A percentile compares a stretch with the other conserved stretches of the same genome.
Evolutionary conservation across 2,797 vertebrate species (phyloP).

Genomic region (Anabas testudineus): DNA sequence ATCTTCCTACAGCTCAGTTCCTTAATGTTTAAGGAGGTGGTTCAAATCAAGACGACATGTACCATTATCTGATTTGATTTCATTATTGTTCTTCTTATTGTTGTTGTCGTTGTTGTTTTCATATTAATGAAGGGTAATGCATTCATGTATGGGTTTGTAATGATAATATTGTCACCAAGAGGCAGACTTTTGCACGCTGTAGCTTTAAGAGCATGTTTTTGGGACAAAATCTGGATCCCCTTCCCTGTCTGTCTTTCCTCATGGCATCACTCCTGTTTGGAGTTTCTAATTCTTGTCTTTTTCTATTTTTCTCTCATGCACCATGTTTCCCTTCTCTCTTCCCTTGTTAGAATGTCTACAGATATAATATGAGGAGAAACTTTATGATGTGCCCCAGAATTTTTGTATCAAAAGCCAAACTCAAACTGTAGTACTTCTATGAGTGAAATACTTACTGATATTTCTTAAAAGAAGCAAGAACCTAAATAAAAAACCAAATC

Average conservation of each 20-base stretch:
- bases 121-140: conserved; percentile 89
- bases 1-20: conserved; percentile 91
- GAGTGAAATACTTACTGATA: conserved; percentile 1
- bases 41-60: conserved; percentile 88
- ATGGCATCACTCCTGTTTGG: conserved; percentile 47
- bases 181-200: conserved; percentile 93
- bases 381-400: conserved; percentile 12
- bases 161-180: conserved; percentile 83
- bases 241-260: conserved; percentile 57
- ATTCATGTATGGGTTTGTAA: conserved; percentile 87
- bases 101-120: conserved; percentile 83
- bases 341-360: conserved; percentile 27
- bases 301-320: conserved; percentile 34
- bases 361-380: conserved; percentile 21
- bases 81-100: conserved; percentile 81
- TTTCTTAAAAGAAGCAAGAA: conserved; percentile 15
- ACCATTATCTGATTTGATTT: conserved; percentile 87
- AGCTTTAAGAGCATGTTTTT: conserved; percentile 93
- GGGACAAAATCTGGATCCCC: conserved; percentile 75
- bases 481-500: conserved; percentile 15
- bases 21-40: conserved; percentile 99
- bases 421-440: conserved; percentile 19
- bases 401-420: conserved; percentile 31
- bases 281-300: conserved; percentile 34
- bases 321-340: conserved; percentile 1